phyloP scores from a whole-genome alignment of 2,888 invertebrate genomes.

The Tribolium freemani region DNA sequence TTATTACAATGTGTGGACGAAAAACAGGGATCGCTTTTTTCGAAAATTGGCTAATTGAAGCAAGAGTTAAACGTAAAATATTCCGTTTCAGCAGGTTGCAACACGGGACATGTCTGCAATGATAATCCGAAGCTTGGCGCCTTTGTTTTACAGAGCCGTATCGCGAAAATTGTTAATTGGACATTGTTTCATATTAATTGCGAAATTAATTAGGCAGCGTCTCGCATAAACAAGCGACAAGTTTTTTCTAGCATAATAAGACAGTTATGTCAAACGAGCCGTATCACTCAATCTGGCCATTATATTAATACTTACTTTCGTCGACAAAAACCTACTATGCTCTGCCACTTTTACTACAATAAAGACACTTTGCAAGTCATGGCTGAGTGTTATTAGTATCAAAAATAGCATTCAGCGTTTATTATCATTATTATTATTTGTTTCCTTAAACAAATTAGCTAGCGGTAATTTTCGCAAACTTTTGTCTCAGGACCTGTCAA shows the following conservation, averaged over 20 bases:
- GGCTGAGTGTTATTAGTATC: slow-evolving; percentile 28
- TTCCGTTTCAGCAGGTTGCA: too few relatives aligned
- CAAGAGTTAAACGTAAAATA: too few relatives aligned
- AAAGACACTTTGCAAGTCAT: slow-evolving; percentile 28
- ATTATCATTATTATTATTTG: too few relatives aligned
- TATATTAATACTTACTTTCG: slow-evolving; percentile 18
- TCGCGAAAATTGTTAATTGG: neutral
- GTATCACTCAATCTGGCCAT: slow-evolving; percentile 21
- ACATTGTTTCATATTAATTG: slow-evolving; percentile 4
- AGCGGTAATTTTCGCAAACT: slow-evolving; percentile 17
- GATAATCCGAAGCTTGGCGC: slow-evolving; percentile 21
- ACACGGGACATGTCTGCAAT: slow-evolving; percentile 14
- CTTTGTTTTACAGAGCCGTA: slow-evolving; percentile 4
- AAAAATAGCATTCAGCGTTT: too few relatives aligned
- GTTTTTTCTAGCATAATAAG: neutral
- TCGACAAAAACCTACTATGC: slow-evolving; percentile 25
- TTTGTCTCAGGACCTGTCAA: slow-evolving; percentile 17
- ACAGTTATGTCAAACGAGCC: slow-evolving; percentile 36
- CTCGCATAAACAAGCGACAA: neutral
- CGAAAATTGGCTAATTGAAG: too few relatives aligned
- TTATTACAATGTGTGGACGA: neutral
- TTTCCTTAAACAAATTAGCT: neutral
- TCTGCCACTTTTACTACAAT: slow-evolving; percentile 28
- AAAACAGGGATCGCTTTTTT: neutral
- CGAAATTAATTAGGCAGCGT: neutral